Percentiles rank a stretch among this genome's conserved stretches.
Conservation (phyloP, 2,113 vertebrate species). For the Centrocercus urophasianus region DNA sequence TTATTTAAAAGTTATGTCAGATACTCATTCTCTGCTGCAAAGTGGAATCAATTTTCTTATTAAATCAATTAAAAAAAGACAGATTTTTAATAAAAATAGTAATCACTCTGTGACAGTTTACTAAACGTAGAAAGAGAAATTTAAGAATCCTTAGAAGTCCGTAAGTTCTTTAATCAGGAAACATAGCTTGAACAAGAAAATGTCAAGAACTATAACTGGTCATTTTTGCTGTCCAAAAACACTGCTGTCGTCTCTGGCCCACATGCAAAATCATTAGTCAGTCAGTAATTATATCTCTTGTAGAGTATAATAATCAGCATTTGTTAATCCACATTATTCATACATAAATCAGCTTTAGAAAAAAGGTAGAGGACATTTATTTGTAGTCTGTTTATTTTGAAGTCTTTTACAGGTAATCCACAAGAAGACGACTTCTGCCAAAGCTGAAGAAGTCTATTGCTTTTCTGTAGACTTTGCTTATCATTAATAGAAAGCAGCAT, state of each 20-base stretch:
- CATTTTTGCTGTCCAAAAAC: neutral
- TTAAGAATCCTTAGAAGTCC: neutral
- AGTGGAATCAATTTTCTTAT: neutral
- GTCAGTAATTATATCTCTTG: slow-evolving; percentile 64
- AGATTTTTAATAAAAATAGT: slow-evolving; percentile 18
- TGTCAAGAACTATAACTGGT: slow-evolving; percentile 1
- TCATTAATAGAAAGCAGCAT: slow-evolving; percentile 90
- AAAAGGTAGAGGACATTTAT: slow-evolving; percentile 59
- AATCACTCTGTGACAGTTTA: neutral
- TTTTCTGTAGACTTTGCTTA: slow-evolving; percentile 76
- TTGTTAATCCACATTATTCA: slow-evolving; percentile 54
- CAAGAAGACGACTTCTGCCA: slow-evolving; percentile 60
- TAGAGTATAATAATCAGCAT: slow-evolving; percentile 48
- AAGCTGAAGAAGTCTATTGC: slow-evolving; percentile 46
- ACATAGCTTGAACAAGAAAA: slow-evolving; percentile 24
- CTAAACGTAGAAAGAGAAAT: slow-evolving; percentile 7
- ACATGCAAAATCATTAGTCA: slow-evolving; percentile 39
- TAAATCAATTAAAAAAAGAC: neutral
- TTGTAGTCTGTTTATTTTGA: slow-evolving; percentile 72
- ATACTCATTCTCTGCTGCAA: neutral
- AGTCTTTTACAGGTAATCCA: slow-evolving; percentile 75
- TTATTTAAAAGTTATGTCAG: slow-evolving; percentile 5
- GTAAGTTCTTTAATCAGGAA: neutral
- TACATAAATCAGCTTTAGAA: slow-evolving; percentile 72
- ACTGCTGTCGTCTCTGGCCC: neutral